Conservation (phyloP, 2,888 invertebrate species). For the Strigamia crassipes region DNA sequence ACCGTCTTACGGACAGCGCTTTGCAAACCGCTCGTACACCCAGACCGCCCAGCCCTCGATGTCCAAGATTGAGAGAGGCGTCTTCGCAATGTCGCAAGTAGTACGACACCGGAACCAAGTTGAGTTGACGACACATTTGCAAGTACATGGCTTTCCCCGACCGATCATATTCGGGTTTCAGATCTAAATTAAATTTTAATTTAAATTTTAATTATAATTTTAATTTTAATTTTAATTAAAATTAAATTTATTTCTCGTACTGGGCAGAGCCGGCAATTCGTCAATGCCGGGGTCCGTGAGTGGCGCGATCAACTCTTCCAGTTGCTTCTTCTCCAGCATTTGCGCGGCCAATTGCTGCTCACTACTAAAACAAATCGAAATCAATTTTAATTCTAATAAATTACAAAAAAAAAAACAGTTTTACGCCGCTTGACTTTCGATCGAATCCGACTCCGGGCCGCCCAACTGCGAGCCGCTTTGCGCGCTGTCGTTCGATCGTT, state of each 20-base stretch:
- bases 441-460: not conserved
- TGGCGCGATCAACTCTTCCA: not conserved
- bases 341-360: not conserved
- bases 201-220: too few species aligned
- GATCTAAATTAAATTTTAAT: too few species aligned
- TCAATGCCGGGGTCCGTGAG: not conserved
- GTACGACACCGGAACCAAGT: constrained; percentile 31
- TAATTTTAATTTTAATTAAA: too few species aligned
- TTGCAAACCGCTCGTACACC: constrained; percentile 14
- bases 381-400: not conserved
- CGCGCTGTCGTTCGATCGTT: not conserved
- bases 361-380: not conserved
- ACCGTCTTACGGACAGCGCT: constrained; percentile 27
- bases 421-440: not conserved
- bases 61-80: not conserved
- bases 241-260: not conserved
- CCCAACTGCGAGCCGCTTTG: not conserved
- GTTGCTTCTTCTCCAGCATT: not conserved
- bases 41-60: not conserved
- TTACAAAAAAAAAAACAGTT: not conserved
- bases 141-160: not conserved
- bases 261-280: not conserved
- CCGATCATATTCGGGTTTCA: not conserved
- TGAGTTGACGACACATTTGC: not conserved
- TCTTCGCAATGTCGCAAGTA: not conserved